Evolutionary conservation across 2,113 vertebrate species (phyloP).

Genomic region (Toxotes jaculatrix): DNA sequence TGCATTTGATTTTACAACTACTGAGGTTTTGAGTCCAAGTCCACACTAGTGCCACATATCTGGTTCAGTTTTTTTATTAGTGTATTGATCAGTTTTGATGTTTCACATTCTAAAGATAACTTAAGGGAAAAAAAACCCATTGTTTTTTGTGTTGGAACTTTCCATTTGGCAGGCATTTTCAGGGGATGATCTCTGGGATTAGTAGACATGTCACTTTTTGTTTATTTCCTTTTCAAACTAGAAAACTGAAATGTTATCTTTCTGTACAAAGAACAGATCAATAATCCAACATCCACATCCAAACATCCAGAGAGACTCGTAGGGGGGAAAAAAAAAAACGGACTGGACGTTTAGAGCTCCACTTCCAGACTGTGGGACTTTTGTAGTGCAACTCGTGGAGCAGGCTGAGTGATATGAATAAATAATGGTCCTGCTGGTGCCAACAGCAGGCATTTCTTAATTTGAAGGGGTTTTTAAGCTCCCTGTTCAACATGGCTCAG

Average conservation of each 20-base stretch:
- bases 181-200: not conserved
- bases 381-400: conserved; percentile 58
- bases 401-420: conserved; percentile 77
- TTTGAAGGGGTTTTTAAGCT: conserved; percentile 68
- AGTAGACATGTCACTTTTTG: not conserved
- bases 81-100: not conserved
- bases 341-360: conserved; percentile 59
- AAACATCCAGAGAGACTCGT: conserved; percentile 42
- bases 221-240: not conserved
- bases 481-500: conserved; percentile 34
- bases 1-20: no score
- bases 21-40: no score
- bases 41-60: no score
- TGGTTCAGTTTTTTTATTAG: no score
- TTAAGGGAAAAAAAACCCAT: not conserved
- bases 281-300: conserved; percentile 19
- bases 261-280: conserved; percentile 7
- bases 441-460: conserved; percentile 75
- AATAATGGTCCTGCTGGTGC: conserved; percentile 76
- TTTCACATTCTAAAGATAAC: not conserved
- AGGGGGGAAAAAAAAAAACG: conserved; percentile 7
- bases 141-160: not conserved
- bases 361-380: conserved; percentile 38
- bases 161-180: not conserved
- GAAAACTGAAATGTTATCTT: conserved; percentile 4